Conservation (phyloP, 2,888 invertebrate species). For the Eristalinus sepulchralis region DNA sequence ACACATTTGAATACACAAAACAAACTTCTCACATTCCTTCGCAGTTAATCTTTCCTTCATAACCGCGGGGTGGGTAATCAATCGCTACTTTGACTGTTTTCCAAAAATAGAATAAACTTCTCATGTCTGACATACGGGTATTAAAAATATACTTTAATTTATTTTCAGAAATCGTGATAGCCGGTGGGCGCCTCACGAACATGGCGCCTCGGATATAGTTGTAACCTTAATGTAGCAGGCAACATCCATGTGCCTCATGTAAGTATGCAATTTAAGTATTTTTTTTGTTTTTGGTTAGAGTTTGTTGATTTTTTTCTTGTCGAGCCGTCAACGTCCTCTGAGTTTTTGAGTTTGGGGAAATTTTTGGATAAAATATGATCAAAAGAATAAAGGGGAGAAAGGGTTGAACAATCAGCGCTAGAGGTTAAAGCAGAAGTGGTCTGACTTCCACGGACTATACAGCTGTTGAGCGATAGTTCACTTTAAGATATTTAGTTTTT, state of each 20-base stretch:
- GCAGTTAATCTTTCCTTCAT: not conserved
- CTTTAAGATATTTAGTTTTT: too few species aligned
- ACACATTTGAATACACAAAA: not conserved
- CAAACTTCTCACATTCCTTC: not conserved
- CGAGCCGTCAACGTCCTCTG: too few species aligned
- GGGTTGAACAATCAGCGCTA: too few species aligned
- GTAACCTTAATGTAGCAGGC: constrained; percentile 81
- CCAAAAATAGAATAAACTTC: not conserved
- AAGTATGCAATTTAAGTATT: constrained; percentile 73
- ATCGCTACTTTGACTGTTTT: not conserved
- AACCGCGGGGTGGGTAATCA: not conserved
- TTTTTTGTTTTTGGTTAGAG: not conserved
- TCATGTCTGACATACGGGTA: not conserved
- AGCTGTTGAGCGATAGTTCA: too few species aligned
- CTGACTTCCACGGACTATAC: too few species aligned
- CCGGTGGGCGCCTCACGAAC: constrained; percentile 80
- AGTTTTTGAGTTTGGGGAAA: too few species aligned
- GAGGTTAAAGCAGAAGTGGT: too few species aligned
- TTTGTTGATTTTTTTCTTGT: too few species aligned
- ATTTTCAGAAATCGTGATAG: constrained; percentile 80
- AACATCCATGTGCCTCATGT: constrained; percentile 82
- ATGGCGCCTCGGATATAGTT: constrained; percentile 82
- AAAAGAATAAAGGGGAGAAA: too few species aligned
- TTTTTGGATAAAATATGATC: too few species aligned
- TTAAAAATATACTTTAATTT: constrained; percentile 23